Base-by-base conservation (phyloP, 2,797 vertebrate genomes). In the Schizopygopsis pylzovi region DNA sequence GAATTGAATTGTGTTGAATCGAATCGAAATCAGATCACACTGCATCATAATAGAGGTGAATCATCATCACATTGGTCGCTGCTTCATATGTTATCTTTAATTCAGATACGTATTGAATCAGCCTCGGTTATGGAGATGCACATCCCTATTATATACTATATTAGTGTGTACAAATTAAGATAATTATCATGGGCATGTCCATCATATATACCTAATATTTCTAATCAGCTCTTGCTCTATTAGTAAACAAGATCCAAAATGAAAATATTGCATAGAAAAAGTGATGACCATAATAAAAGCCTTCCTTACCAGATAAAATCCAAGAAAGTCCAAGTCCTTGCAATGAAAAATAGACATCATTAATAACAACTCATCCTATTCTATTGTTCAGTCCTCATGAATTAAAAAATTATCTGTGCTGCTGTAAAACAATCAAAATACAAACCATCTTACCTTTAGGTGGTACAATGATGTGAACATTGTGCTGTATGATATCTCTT, bases 371-470 rank as follows among this genome's bases (percentile, higher is more conserved):
- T n/a, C 4, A 68, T 43, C 15, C 39, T 56, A 33, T 79, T 43
- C n/a, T 59, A 5, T 71, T 73, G 12, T 49, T 56, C 1, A 52
- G 11, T 80, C n/a, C 6, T 33, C 54, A 47, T 73, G 15, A 43
- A 20, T 33, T 33, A 33, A 33, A 33, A 33, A 33, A 20, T 68
- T 1, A n/a, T 72, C 0, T 71, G 47, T 33, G 37, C n/a, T 25
- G 4, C 59, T 61, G 13, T 28, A 15, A 6, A 6, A 2, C 61
- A 15, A 28, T 63, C 1, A 1, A 28, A 6, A 15, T 65, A 39
- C 28, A 76, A 37, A 5, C 39, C 22, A 12, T 28, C 88, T 88
- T 86, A 89, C 88, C 87, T 86, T 82, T 71, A 82, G 33, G 41
- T 87, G 56, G 15, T 18, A 67, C 75, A 81, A 39, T 82, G 70